phyloP scores from a whole-genome alignment of 2,888 invertebrate species.

The Acrobasis suavella region DNA sequence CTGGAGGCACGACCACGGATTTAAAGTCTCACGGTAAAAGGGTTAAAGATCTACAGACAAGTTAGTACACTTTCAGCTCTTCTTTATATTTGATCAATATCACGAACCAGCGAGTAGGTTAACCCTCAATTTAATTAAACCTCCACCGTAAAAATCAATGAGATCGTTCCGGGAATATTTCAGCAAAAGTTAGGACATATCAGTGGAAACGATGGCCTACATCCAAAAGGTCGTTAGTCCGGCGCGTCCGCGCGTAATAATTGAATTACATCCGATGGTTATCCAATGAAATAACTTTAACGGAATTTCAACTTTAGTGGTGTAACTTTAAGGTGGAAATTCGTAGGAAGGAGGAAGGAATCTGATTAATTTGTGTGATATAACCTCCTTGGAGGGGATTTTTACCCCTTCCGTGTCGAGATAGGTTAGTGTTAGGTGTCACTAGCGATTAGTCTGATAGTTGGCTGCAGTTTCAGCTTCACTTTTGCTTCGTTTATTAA shows the following conservation, averaged over 20 bases:
- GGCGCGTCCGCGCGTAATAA: slow-evolving; percentile 69
- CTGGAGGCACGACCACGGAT: no score
- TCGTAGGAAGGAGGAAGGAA: neutral
- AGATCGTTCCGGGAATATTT: neutral
- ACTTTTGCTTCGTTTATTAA: slow-evolving; percentile 2
- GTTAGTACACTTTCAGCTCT: no score
- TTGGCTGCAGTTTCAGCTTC: slow-evolving; percentile 12
- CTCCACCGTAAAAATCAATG: neutral
- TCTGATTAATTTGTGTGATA: slow-evolving; percentile 23
- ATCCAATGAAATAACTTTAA: slow-evolving; percentile 9
- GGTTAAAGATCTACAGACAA: no score
- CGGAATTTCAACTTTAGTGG: slow-evolving; percentile 7
- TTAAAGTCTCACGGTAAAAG: no score
- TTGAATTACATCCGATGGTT: slow-evolving; percentile 59
- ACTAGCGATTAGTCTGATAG: slow-evolving; percentile 7
- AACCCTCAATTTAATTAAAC: slow-evolving; percentile 4
- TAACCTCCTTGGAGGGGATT: slow-evolving; percentile 20
- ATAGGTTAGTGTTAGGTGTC: slow-evolving; percentile 21
- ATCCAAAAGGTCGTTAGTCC: slow-evolving; percentile 70
- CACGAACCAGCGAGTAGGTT: neutral
- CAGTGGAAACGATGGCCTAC: slow-evolving; percentile 23
- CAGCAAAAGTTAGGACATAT: slow-evolving; percentile 8
- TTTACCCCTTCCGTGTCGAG: slow-evolving; percentile 21
- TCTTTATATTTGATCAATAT: no score
- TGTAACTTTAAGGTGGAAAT: slow-evolving; percentile 1